A percentile compares a stretch with the other conserved stretches of the same genome.
Evolutionary conservation across 2,888 invertebrate genomes (phyloP).

Genomic region (Pristionchus entomophagus): DNA sequence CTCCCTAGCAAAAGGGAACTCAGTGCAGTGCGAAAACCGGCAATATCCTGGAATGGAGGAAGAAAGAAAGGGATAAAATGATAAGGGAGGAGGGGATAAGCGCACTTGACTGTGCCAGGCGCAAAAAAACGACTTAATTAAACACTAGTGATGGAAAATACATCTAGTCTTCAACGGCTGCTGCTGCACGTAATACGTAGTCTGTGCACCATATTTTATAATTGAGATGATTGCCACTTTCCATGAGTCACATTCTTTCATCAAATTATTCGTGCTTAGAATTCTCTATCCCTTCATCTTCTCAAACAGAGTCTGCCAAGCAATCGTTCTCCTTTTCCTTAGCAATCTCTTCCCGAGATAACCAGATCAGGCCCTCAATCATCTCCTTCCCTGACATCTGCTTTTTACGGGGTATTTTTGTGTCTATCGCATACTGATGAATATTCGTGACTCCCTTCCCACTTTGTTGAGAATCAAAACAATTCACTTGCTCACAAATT

Average conservation of each 20-base stretch:
- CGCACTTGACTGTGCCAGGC: no score
- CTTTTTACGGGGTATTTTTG: no score
- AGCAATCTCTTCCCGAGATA: background rate
- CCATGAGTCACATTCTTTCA: background rate
- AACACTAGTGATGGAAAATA: no score
- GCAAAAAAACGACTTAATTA: no score
- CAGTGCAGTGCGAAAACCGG: no score
- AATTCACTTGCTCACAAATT: constrained; percentile 18
- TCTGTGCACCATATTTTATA: constrained; percentile 30
- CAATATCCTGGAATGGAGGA: no score
- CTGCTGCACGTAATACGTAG: no score
- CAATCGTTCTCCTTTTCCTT: background rate
- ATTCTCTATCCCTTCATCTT: background rate
- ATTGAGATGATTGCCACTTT: constrained; percentile 24
- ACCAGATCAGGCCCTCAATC: no score
- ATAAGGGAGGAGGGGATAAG: no score
- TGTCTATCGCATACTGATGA: background rate
- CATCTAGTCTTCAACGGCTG: no score
- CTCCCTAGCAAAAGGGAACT: no score
- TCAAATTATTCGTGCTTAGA: background rate
- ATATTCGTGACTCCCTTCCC: background rate
- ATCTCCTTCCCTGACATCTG: background rate
- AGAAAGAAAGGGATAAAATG: no score
- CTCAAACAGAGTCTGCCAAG: constrained; percentile 4
- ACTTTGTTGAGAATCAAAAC: constrained; percentile 22